Evolutionary conservation across 2,888 invertebrate species (phyloP).

Genomic region (Clostera curtula): DNA sequence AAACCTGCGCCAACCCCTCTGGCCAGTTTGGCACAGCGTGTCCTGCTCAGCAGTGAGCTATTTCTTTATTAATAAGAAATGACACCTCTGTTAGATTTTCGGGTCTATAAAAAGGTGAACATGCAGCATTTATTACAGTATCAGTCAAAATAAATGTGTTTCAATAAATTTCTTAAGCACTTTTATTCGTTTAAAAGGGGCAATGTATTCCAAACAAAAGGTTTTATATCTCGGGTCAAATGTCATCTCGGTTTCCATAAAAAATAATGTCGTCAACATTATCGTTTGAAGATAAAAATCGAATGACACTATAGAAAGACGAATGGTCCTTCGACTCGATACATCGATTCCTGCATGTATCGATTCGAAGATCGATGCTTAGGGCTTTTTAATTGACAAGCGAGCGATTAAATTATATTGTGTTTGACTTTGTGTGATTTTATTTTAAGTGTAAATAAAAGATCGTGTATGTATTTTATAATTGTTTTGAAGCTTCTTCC

Average conservation of each 20-base stretch:
- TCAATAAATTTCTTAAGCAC: too few relatives aligned
- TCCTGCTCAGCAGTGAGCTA: too few relatives aligned
- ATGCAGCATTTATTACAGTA: too few relatives aligned
- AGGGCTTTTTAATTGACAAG: conserved; percentile 47
- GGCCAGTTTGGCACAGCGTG: too few relatives aligned
- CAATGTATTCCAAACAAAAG: conserved; percentile 18
- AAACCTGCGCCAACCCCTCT: too few relatives aligned
- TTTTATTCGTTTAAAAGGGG: too few relatives aligned
- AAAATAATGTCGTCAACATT: conserved; percentile 43
- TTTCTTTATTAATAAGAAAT: too few relatives aligned
- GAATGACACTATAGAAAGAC: conserved; percentile 52
- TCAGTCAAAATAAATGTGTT: too few relatives aligned
- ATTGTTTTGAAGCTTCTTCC: too few relatives aligned
- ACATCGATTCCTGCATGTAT: conserved; percentile 43
- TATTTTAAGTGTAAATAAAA: conserved; percentile 17
- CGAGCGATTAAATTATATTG: conserved; percentile 29
- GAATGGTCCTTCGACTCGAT: conserved; percentile 39
- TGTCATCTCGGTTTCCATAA: conserved; percentile 37
- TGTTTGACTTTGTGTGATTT: conserved; percentile 15
- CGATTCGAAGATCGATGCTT: conserved; percentile 46
- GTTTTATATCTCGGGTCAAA: conserved; percentile 16
- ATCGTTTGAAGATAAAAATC: conserved; percentile 45
- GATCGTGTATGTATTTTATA: conserved; percentile 10
- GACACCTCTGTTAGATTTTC: too few relatives aligned
- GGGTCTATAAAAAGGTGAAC: too few relatives aligned